Percentiles rank a stretch among this genome's conserved stretches.
phyloP scores from a whole-genome alignment of 2,797 vertebrate species.

The Aratinga solstitialis region DNA sequence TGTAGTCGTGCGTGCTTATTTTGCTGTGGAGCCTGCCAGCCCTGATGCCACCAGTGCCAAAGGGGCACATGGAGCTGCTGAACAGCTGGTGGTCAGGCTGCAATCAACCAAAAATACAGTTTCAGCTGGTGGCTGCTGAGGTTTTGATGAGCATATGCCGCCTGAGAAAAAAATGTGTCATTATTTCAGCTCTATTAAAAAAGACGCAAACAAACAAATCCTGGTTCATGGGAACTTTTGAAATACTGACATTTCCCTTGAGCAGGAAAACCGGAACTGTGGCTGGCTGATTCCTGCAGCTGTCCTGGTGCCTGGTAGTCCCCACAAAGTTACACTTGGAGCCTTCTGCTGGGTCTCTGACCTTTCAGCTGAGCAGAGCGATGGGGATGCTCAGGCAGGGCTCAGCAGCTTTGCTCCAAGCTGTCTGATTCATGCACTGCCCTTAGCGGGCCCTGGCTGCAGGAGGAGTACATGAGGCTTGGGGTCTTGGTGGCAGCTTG shows the following conservation, averaged over 20 bases:
- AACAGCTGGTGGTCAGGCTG: not conserved
- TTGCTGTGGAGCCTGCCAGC: not conserved
- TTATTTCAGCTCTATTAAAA: constrained; percentile 17
- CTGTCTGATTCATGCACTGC: not conserved
- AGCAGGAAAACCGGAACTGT: not conserved
- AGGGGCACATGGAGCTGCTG: accelerated
- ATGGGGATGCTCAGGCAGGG: not conserved
- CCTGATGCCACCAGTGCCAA: not conserved
- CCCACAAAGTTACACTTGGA: not conserved
- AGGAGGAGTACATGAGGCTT: not conserved
- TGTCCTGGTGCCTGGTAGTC: not conserved
- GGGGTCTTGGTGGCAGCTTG: not conserved
- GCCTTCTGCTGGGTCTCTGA: not conserved
- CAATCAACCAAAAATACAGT: not conserved
- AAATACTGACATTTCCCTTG: not conserved
- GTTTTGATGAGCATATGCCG: not conserved
- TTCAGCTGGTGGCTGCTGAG: constrained; percentile 2
- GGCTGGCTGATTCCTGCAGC: not conserved
- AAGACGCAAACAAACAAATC: not conserved
- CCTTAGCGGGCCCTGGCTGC: not conserved
- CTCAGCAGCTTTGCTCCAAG: not conserved
- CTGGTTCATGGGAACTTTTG: not conserved
- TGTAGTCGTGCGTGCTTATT: accelerated
- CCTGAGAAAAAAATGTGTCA: not conserved
- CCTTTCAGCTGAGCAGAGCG: not conserved